Percentiles rank a stretch among this genome's conserved stretches.
phyloP scores from a whole-genome alignment of 2,113 vertebrate genomes.

The Oryzias celebensis region DNA sequence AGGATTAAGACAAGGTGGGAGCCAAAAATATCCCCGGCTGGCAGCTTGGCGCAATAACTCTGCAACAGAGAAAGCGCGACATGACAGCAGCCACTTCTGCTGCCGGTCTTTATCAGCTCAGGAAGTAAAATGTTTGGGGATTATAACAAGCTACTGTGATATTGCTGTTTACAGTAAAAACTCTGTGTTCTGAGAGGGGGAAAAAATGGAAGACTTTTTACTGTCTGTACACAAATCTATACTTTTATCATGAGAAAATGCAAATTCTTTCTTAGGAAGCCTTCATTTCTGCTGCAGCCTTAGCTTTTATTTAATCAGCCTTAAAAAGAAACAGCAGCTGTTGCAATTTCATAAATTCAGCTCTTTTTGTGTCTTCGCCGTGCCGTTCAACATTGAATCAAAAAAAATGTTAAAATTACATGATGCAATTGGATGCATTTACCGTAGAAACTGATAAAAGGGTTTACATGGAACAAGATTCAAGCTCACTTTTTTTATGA shows the following conservation, averaged over 20 bases:
- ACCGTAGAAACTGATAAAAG: too few species aligned
- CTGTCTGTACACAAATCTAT: not conserved
- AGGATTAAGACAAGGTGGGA: conserved; percentile 66
- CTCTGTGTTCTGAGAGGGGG: not conserved
- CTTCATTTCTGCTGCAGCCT: not conserved
- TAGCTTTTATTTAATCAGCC: not conserved
- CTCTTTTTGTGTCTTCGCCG: too few species aligned
- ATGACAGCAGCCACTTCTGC: conserved; percentile 56
- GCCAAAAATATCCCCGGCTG: conserved; percentile 64
- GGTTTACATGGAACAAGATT: too few species aligned
- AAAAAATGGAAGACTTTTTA: not conserved
- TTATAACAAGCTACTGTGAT: conserved; percentile 38
- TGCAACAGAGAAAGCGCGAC: conserved; percentile 44
- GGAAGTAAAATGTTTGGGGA: conserved; percentile 35
- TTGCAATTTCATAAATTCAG: not conserved
- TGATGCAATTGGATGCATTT: too few species aligned
- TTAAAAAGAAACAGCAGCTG: conserved; percentile 4
- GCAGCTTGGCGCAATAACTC: conserved; percentile 45
- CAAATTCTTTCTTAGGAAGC: not conserved
- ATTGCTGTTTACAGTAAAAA: conserved; percentile 23
- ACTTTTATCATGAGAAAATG: not conserved
- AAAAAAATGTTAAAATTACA: too few species aligned
- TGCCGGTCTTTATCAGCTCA: conserved; percentile 46
- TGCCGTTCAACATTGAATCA: too few species aligned
- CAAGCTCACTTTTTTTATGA: too few species aligned